A percentile compares a stretch with the other conserved stretches of the same genome.
Conservation (phyloP, 2,113 vertebrate genomes). For the Phrynosoma platyrhinos region DNA sequence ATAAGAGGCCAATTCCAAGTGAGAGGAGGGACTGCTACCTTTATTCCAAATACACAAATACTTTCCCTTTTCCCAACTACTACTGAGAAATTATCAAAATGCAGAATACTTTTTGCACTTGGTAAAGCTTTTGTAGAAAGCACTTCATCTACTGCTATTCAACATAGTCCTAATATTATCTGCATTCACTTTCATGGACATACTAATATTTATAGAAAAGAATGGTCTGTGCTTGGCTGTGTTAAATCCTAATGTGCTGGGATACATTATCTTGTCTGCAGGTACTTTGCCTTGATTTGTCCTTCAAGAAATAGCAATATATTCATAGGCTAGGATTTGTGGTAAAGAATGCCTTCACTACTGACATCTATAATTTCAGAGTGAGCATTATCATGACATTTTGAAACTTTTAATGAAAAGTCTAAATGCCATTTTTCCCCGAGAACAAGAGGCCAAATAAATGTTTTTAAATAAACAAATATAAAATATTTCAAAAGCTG, state of each 20-base stretch:
- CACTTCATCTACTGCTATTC: not conserved
- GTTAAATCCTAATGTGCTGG: conserved; percentile 36
- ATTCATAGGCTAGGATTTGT: not conserved
- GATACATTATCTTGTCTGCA: not conserved
- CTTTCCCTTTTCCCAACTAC: not conserved
- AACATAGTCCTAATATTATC: conserved; percentile 33
- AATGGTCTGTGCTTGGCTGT: conserved; percentile 32
- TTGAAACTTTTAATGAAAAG: conserved; percentile 26
- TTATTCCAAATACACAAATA: not conserved
- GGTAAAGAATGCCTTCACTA: not conserved
- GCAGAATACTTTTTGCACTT: not conserved
- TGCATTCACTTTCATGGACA: conserved; percentile 44
- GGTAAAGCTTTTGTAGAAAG: not conserved
- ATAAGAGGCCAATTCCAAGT: not conserved
- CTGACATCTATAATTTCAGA: not conserved
- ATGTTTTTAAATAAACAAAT: not conserved
- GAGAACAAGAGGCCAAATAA: not conserved
- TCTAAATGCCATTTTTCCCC: not conserved
- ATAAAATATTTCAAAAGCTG: conserved; percentile 4
- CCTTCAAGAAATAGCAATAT: conserved; percentile 15
- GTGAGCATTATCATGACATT: not conserved
- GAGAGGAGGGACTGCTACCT: not conserved
- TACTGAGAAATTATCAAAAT: not conserved
- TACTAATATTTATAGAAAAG: conserved; percentile 48
- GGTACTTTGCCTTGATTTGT: not conserved